Base-by-base conservation (phyloP, 2,888 invertebrate genomes). In the Ophraella communa region DNA sequence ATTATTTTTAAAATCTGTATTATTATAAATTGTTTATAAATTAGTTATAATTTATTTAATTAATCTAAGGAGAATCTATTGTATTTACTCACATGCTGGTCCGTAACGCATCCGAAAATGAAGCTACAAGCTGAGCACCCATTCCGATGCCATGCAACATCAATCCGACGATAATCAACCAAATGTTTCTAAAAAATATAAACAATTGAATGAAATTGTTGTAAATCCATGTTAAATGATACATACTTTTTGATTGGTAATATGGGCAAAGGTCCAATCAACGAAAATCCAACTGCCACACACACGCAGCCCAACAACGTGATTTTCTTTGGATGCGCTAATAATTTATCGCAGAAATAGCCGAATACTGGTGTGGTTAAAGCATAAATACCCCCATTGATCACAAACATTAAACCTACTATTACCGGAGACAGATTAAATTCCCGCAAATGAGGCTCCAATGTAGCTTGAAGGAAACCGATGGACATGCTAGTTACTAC, bases 381-480 rank as follows among this genome's bases (percentile, higher is more conserved):
- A 0, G 93, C 94, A 80, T 94, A 94, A 8, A 89, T 85, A 0
- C 90, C 92, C 2, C 94, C 93, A 78, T 91, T 93, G 71, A 94
- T 91, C 45, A 94, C 89, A 77, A 94, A 95, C 88, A 94, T 91
- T 55, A 92, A 80, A 0, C 94, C 94, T 69, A 92, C 81, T 10
- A 90, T 79, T 49, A 92, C 86, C 0, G 92, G 90, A 0, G 89
- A 86, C 65, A 93, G 83, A 1, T 86, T 72, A 77, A 92, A 92
- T 85, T 88, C 83, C 69, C 91, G 80, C n/a, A 96, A 84, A 84
- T 96, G 96, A 0, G 93, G 93, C 73, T 95, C 94, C 20, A 96
- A 83, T 0, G 95, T 95, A 0, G 96, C 95, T 78, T 94, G 92
- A 20, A 96, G 84, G 81, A 95, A 96, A 18, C 94, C 93, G 55